Conservation (phyloP, 2,113 vertebrate genomes). For the Lophotis ruficrista region DNA sequence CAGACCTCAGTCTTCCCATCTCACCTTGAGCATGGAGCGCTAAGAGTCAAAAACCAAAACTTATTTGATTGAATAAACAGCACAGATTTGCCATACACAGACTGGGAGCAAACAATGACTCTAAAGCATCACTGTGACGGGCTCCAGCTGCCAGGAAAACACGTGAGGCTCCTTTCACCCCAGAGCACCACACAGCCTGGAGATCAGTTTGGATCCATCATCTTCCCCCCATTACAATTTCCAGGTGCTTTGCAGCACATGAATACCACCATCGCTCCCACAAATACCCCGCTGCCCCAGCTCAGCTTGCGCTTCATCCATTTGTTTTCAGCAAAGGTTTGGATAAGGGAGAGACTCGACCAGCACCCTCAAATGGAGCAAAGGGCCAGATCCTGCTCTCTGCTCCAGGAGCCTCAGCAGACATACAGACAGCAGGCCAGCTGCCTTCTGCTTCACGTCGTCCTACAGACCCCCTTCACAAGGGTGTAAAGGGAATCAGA, state of each 20-base stretch:
- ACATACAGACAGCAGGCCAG: not conserved
- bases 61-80: not conserved
- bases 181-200: not conserved
- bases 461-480: not conserved
- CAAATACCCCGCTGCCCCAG: fast-evolving
- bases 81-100: not conserved
- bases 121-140: not conserved
- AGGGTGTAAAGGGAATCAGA: not conserved
- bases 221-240: not conserved
- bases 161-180: not conserved
- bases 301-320: not conserved
- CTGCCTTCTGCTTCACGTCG: not conserved
- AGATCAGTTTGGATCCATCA: not conserved
- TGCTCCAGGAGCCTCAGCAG: not conserved
- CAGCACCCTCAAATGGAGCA: not conserved
- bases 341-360: not conserved
- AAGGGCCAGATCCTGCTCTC: not conserved
- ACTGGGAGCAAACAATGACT: not conserved
- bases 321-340: not conserved
- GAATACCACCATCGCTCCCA: not conserved
- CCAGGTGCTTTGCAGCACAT: not conserved
- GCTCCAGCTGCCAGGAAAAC: not conserved
- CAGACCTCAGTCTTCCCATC: not conserved
- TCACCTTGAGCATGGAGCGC: not conserved
- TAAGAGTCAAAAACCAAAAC: not conserved